phyloP scores from a whole-genome alignment of 2,797 vertebrate species.

The Enteromius fasciolatus region DNA sequence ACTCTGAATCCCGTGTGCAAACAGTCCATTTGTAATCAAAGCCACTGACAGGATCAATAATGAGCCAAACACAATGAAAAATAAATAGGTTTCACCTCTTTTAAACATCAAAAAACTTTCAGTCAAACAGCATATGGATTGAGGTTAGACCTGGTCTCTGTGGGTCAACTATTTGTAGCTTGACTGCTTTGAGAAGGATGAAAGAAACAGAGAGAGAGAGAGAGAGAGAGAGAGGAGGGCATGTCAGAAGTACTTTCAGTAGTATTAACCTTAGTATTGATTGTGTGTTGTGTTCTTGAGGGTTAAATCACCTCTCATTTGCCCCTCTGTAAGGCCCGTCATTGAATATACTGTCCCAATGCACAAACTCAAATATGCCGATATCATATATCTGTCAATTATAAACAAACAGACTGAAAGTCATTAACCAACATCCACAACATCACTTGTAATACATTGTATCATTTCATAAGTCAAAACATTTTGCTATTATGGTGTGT shows the following conservation, averaged over 20 bases:
- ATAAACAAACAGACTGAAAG: background rate
- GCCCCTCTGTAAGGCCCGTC: conserved; percentile 14
- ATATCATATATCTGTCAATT: background rate
- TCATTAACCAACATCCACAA: background rate
- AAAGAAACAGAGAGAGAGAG: background rate
- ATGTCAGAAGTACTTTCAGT: conserved; percentile 42
- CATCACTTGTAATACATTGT: background rate
- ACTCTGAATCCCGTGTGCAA: conserved; percentile 19
- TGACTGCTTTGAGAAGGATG: conserved; percentile 19
- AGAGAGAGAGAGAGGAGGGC: background rate
- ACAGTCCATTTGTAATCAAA: conserved; percentile 59
- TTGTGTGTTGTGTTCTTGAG: conserved; percentile 44
- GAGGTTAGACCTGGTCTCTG: conserved; percentile 38
- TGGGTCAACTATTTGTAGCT: conserved; percentile 46
- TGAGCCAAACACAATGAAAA: conserved; percentile 54
- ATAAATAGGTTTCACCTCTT: conserved; percentile 59
- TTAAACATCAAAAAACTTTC: conserved; percentile 44
- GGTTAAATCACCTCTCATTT: conserved; percentile 54
- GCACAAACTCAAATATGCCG: conserved; percentile 15
- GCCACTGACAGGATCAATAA: conserved; percentile 54
- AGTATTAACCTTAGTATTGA: conserved; percentile 54
- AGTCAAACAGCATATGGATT: conserved; percentile 46
- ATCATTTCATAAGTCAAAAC: background rate
- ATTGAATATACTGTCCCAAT: background rate
- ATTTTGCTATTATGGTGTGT: background rate